Conservation (phyloP, 2,113 vertebrate species). For the Lepus europaeus region DNA sequence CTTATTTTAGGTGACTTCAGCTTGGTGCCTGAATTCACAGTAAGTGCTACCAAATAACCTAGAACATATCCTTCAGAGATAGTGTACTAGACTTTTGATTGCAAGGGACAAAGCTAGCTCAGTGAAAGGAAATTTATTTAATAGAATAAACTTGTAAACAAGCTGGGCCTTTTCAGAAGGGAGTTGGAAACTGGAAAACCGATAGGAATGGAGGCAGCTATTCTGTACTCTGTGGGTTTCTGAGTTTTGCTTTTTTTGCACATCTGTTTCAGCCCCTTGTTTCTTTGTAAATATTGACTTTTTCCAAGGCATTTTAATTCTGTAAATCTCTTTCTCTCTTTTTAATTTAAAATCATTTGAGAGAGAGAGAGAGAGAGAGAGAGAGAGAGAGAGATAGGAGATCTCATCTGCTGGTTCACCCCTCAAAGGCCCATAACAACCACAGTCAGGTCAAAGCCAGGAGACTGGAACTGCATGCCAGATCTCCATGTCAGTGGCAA, state of each 20-base stretch:
- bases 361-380: too few species aligned
- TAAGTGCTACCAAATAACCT: constrained; percentile 7
- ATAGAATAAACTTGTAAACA: not conserved
- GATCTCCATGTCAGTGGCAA: too few species aligned
- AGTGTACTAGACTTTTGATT: not conserved
- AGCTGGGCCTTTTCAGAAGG: not conserved
- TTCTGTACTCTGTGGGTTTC: not conserved
- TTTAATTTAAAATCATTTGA: too few species aligned
- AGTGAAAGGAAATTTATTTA: constrained; percentile 39
- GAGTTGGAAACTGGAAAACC: not conserved
- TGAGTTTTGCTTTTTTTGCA: not conserved
- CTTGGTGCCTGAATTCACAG: not conserved
- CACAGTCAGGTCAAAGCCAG: too few species aligned
- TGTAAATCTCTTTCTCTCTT: too few species aligned
- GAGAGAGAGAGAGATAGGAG: too few species aligned
- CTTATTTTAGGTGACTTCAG: not conserved
- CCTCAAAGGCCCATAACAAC: too few species aligned
- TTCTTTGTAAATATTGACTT: not conserved
- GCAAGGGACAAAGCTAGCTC: not conserved
- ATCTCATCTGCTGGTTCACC: too few species aligned
- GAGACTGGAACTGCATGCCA: too few species aligned
- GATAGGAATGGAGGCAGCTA: not conserved
- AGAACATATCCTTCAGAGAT: not conserved
- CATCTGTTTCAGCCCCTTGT: not conserved
- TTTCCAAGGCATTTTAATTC: not conserved